Evolutionary conservation across 2,113 vertebrate species (phyloP), one percentile per base, ranked within the genome.

Genomic region (Balaenoptera acutorostrata): DNA sequence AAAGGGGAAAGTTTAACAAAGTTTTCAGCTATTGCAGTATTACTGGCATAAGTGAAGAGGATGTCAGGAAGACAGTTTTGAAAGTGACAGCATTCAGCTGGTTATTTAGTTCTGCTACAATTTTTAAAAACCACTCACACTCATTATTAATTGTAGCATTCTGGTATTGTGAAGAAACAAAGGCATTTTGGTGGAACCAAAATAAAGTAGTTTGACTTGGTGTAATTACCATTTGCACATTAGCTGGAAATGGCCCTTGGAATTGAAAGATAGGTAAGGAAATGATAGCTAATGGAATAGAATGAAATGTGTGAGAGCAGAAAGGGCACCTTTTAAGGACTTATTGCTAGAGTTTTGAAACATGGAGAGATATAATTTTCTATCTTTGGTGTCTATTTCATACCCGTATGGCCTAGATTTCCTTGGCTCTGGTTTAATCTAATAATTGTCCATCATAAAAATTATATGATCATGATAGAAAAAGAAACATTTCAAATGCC

Each of bases 81-180:
- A 95, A 92, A 90, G 31, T 88, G 84, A 90, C 25, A 39, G 3
- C 13, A 29, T 39, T 95, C 36, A 88, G 15, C 29, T 78, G 29
- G 68, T 33, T 97, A 12, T 63, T 93, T 78, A 74, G 6, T 64
- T 93, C 36, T 96, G 36, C 33, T 84, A 59, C 64, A 83, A 46
- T 82, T 85, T 91, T 72, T 78, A 63, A 69, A 61, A 81, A 18
- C 13, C 52, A 88, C 8, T 55, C 27, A 21, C 59, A 88, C 8
- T 55, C 27, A 31, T 88, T 75, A 86, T 72, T 86, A 84, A 95
- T 52, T 85, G 20, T 77, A 96, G 63, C 21, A 80, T 93, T 90
- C 46, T 92, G 55, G 13, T 95, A 66, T 31, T 89, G n/a, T 81
- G 85, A 83, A 95, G 66, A 95, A 90, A 92, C 27, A 88, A 78